Evolutionary conservation across 1,140 invertebrate genomes (phyloP).

Genomic region (Drosophila funebris): DNA sequence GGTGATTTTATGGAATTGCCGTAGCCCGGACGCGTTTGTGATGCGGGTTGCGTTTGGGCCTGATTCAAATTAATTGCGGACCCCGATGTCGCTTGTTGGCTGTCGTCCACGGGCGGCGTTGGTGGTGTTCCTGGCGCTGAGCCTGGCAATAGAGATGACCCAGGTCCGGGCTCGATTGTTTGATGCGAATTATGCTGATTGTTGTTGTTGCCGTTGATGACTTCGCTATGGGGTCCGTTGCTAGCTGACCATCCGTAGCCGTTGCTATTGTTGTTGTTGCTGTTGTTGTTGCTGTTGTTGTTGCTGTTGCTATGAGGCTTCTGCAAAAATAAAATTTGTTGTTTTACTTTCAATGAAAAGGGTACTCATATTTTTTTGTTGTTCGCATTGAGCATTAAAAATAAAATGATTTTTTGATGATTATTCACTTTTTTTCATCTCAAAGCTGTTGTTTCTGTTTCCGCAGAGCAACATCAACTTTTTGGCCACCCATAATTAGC

Average conservation of each 20-base stretch:
- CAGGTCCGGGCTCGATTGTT: slow-evolving; percentile 5
- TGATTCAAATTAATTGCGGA: slow-evolving; percentile 79
- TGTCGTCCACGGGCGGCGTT: slow-evolving; percentile 40
- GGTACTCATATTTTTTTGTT: slow-evolving; percentile 44
- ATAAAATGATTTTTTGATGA: slow-evolving; percentile 68
- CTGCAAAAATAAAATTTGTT: slow-evolving; percentile 60
- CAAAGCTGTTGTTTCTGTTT: slow-evolving; percentile 13
- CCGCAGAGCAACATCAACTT: slow-evolving; percentile 10
- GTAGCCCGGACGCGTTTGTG: slow-evolving; percentile 68
- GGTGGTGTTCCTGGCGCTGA: slow-evolving; percentile 36
- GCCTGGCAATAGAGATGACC: slow-evolving; percentile 29
- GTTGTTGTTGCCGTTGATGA: slow-evolving; percentile 49
- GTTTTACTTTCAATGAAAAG: slow-evolving; percentile 48
- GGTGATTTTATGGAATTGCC: slow-evolving; percentile 74
- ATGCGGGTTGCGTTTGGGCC: slow-evolving; percentile 61
- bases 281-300: slow-evolving; percentile 55
- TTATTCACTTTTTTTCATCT: slow-evolving; percentile 20
- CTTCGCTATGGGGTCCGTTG: slow-evolving; percentile 49
- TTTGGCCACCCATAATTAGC: slow-evolving; percentile 47
- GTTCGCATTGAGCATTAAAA: slow-evolving; percentile 49
- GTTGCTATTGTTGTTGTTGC: slow-evolving; percentile 33
- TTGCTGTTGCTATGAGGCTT: slow-evolving; percentile 55
- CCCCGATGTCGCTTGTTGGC: slow-evolving; percentile 56
- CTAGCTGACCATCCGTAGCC: slow-evolving; percentile 56
- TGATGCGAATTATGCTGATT: slow-evolving; percentile 43